These are phyloP conservation scores for Frieseomelitta varia DNA, from an alignment of 1,140 invertebrate genomes.

Conservation along the genomic window DNA sequence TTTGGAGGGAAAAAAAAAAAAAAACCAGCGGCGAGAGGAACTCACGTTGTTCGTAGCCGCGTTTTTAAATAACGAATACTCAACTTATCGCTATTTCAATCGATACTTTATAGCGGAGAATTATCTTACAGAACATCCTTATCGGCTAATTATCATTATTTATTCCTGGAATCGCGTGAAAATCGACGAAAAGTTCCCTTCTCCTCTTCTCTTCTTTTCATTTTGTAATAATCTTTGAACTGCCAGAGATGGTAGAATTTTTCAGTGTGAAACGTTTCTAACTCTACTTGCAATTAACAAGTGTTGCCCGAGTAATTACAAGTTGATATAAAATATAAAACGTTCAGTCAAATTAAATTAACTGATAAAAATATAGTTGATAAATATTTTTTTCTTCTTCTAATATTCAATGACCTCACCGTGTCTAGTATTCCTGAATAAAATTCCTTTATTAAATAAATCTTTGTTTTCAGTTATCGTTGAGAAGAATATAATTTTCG, in stretches of 20 bases:
- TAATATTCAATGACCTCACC: no score
- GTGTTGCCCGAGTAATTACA: not conserved
- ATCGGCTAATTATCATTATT: not conserved
- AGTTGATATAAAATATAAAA: no score
- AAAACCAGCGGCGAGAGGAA: not conserved
- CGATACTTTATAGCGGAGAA: conserved; percentile 33
- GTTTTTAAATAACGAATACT: conserved; percentile 13
- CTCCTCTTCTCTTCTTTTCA: not conserved
- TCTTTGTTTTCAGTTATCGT: not conserved
- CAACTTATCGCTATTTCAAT: conserved; percentile 22
- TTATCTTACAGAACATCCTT: conserved; percentile 27
- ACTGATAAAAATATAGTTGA: not conserved
- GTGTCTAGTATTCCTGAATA: no score
- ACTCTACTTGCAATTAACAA: no score
- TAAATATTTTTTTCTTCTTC: not conserved
- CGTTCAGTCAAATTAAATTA: no score
- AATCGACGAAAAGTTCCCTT: not conserved
- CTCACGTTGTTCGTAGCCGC: not conserved
- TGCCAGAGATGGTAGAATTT: not conserved
- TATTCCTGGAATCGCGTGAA: not conserved
- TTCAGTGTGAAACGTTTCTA: not conserved
- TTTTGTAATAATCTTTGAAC: not conserved
- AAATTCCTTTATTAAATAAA: not conserved
- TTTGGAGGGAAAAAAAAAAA: not conserved
- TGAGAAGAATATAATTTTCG: not conserved